Evolutionary conservation across 2,797 vertebrate species (phyloP).

Genomic region (Myiotriccus ornatus): DNA sequence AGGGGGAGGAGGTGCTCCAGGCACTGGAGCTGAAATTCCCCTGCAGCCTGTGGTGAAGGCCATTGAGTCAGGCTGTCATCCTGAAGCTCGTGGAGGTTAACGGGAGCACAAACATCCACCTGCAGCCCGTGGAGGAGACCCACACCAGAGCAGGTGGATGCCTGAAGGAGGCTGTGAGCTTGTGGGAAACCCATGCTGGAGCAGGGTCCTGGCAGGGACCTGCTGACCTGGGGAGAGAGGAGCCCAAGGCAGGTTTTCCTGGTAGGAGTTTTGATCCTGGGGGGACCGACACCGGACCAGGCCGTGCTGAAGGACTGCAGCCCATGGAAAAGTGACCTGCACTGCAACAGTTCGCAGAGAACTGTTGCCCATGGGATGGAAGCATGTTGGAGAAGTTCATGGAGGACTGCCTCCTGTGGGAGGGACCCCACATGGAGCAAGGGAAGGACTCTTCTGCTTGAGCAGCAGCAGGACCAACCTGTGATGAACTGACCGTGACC

Average conservation of each 20-base stretch:
- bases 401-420: not conserved
- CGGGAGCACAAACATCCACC: not conserved
- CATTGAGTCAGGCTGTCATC: not conserved
- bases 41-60: fast-evolving
- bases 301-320: not conserved
- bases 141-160: fast-evolving
- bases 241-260: not conserved
- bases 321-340: not conserved
- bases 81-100: not conserved
- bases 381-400: not conserved
- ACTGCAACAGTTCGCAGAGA: not conserved
- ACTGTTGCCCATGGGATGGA: not conserved
- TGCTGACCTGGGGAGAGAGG: not conserved
- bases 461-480: fast-evolving
- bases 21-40: not conserved
- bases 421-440: fast-evolving
- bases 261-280: fast-evolving
- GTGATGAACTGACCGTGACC: not conserved
- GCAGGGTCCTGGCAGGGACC: too few species aligned
- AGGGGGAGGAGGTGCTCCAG: not conserved
- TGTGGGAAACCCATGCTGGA: not conserved
- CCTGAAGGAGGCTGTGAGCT: not conserved
- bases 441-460: not conserved
- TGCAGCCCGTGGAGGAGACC: fast-evolving
- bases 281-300: not conserved